Evolutionary conservation across 2,888 invertebrate species (phyloP).

Genomic region (Digitonthophagus gazella): DNA sequence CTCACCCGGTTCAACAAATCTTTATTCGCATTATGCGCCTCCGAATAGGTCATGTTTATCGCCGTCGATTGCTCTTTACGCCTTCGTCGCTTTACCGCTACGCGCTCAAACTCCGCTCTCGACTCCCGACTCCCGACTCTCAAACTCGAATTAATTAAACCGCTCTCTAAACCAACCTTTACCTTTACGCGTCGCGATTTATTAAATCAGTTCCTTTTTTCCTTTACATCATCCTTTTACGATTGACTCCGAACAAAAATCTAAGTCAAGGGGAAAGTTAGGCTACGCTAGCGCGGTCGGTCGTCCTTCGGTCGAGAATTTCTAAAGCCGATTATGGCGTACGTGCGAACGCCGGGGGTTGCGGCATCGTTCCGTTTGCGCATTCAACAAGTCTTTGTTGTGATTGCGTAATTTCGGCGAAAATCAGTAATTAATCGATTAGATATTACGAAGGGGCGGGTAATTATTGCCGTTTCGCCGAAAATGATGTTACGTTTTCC

Average conservation of each 20-base stretch:
- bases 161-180: no score
- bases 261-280: no score
- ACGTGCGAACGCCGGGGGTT: background rate
- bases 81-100: background rate
- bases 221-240: no score
- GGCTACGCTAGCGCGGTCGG: no score
- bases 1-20: background rate
- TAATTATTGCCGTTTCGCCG: background rate
- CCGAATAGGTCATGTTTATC: background rate
- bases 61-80: background rate
- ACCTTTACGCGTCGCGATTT: no score
- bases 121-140: no score
- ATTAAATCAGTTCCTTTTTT: no score
- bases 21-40: background rate
- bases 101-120: background rate
- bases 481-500: background rate
- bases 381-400: background rate
- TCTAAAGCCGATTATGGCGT: background rate
- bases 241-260: no score
- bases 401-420: background rate
- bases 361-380: background rate
- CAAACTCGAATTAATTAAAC: no score
- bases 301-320: no score
- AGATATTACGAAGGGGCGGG: no score
- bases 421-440: background rate